These are phyloP conservation scores for Leptopilina clavipes DNA, from an alignment of 1,140 invertebrate genomes.

Conservation along the genomic window DNA sequence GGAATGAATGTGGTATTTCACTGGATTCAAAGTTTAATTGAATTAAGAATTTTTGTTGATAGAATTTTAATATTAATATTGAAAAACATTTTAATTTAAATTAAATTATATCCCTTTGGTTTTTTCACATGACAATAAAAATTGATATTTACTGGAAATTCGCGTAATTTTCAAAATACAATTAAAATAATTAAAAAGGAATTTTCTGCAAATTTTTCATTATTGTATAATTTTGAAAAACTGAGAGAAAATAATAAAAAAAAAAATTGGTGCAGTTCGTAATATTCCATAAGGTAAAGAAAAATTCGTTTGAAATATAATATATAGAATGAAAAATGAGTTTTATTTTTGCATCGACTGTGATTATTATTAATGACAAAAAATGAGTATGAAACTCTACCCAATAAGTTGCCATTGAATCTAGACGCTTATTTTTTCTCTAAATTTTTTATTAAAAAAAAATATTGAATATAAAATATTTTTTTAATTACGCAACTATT, in stretches of 20 bases:
- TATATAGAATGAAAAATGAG: neutral
- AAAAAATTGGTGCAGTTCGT: neutral
- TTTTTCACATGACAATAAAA: too few species aligned
- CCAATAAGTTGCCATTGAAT: constrained; percentile 2
- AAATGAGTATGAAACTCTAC: constrained; percentile 53
- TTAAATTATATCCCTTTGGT: too few species aligned
- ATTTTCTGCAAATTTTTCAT: too few species aligned
- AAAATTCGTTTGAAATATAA: constrained; percentile 13
- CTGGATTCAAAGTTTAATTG: neutral
- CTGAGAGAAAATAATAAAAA: neutral
- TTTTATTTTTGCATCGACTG: constrained; percentile 60
- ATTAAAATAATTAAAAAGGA: too few species aligned
- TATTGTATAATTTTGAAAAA: too few species aligned
- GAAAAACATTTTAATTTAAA: too few species aligned
- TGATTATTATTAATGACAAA: constrained; percentile 59
- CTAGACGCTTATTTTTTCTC: neutral
- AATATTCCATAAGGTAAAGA: constrained; percentile 1
- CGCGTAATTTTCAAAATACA: too few species aligned
- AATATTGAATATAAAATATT: neutral
- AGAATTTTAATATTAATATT: too few species aligned
- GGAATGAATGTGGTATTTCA: neutral
- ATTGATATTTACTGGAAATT: too few species aligned
- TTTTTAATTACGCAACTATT: neutral
- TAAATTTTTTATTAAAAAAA: neutral
- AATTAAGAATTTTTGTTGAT: neutral